Percentiles rank a stretch among this genome's conserved stretches.
phyloP scores from a whole-genome alignment of 1,140 invertebrate genomes.

The Zaprionus ghesquierei region DNA sequence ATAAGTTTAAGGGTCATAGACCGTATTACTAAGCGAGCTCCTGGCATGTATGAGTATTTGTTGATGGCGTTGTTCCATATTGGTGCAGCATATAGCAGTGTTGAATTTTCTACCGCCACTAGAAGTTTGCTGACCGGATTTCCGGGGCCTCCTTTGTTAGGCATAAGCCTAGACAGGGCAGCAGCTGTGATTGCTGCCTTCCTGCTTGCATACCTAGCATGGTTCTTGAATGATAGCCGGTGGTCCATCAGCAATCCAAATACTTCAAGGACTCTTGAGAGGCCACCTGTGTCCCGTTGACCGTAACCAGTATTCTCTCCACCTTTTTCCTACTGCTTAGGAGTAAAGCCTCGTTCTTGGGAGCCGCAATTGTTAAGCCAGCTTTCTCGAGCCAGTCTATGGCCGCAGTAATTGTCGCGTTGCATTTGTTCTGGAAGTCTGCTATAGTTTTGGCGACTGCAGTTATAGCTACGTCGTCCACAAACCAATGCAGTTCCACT shows the following conservation, averaged over 20 bases:
- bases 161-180: background rate
- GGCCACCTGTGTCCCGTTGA: background rate
- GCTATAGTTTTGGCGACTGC: background rate
- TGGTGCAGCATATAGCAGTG: background rate
- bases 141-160: background rate
- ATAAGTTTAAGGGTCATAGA: background rate
- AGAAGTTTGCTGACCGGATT: background rate
- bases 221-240: background rate
- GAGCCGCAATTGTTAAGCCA: background rate
- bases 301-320: background rate
- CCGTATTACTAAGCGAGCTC: background rate
- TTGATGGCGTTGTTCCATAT: background rate
- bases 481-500: background rate
- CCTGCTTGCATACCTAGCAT: background rate
- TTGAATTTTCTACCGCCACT: background rate
- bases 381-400: background rate
- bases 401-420: background rate
- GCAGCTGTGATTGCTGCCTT: background rate
- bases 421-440: background rate
- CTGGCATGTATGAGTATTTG: background rate
- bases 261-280: background rate
- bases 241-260: background rate
- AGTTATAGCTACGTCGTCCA: background rate
- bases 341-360: background rate
- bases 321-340: background rate